These are phyloP conservation scores for Myiozetetes cayanensis DNA, from an alignment of 2,113 vertebrate genomes.

Conservation along the genomic window DNA sequence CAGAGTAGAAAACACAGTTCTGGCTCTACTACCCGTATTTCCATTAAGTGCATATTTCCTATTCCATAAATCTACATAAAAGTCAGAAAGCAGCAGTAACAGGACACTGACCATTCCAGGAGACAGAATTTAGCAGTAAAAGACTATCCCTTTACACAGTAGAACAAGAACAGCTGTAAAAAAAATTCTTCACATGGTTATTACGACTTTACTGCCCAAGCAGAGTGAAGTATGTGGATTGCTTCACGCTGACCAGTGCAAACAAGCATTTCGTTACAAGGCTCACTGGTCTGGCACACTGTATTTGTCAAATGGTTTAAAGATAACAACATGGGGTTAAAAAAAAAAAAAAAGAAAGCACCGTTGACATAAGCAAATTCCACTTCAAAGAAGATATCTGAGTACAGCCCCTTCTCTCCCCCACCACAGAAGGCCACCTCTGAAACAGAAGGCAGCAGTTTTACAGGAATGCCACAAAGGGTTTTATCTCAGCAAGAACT, in stretches of 20 bases:
- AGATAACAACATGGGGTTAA: constrained; percentile 4
- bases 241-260: not conserved
- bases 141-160: not conserved
- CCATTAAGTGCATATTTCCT: not conserved
- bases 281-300: not conserved
- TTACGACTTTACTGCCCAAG: not conserved
- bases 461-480: not conserved
- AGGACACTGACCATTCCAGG: not conserved
- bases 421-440: not conserved
- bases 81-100: not conserved
- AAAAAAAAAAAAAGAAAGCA: not conserved
- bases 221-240: not conserved
- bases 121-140: not conserved
- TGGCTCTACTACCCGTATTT: not conserved
- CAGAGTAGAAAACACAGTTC: not conserved
- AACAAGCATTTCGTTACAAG: not conserved
- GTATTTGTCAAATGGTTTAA: not conserved
- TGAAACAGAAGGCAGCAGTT: not conserved
- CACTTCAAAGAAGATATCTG: not conserved
- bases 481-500: constrained; percentile 18
- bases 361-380: constrained; percentile 18
- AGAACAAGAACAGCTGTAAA: not conserved
- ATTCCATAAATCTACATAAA: not conserved
- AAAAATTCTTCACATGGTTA: not conserved
- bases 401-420: not conserved